Evolutionary conservation across 2,888 invertebrate genomes (phyloP).

Genomic region (Trichopria drosophilae): DNA sequence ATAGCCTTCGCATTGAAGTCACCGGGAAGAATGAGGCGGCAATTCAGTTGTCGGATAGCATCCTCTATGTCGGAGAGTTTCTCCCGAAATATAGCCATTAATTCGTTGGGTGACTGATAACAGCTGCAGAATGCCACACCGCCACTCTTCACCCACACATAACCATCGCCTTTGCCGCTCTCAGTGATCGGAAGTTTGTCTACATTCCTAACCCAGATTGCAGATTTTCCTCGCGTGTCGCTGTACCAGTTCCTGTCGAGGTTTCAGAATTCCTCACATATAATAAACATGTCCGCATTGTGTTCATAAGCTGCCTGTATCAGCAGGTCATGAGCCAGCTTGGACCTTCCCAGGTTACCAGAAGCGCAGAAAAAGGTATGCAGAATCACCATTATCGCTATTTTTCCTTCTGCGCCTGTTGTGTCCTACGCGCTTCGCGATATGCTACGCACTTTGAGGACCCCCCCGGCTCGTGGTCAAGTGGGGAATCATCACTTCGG

Average conservation of each 20-base stretch:
- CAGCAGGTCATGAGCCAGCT: slow-evolving; percentile 27
- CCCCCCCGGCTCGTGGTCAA: too few relatives aligned
- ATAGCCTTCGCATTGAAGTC: slow-evolving; percentile 8
- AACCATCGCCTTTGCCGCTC: too few relatives aligned
- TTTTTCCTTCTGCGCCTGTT: slow-evolving; percentile 11
- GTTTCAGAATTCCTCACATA: slow-evolving; percentile 13
- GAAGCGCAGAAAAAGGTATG: too few relatives aligned
- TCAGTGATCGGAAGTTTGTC: not conserved
- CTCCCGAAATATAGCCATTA: slow-evolving; percentile 13
- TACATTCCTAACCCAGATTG: slow-evolving; percentile 21
- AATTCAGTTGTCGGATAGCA: not conserved
- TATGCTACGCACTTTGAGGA: slow-evolving; percentile 21
- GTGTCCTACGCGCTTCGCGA: slow-evolving; percentile 25
- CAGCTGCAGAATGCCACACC: slow-evolving; percentile 22
- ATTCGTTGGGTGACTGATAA: slow-evolving; percentile 30
- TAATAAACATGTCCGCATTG: slow-evolving; percentile 2
- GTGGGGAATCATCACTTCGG: not conserved
- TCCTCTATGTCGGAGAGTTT: slow-evolving; percentile 23
- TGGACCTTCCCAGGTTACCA: slow-evolving; percentile 34
- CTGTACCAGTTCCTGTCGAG: slow-evolving; percentile 21
- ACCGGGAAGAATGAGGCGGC: slow-evolving; percentile 1
- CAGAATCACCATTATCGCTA: slow-evolving; percentile 25
- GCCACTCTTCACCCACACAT: slow-evolving; percentile 20
- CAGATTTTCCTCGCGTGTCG: slow-evolving; percentile 22
- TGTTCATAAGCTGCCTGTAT: slow-evolving; percentile 18